Percentiles rank a stretch among this genome's conserved stretches.
These are phyloP conservation scores for Dichetophora obliterata DNA, from an alignment of 2,888 invertebrate genomes.

Conservation along the genomic window DNA sequence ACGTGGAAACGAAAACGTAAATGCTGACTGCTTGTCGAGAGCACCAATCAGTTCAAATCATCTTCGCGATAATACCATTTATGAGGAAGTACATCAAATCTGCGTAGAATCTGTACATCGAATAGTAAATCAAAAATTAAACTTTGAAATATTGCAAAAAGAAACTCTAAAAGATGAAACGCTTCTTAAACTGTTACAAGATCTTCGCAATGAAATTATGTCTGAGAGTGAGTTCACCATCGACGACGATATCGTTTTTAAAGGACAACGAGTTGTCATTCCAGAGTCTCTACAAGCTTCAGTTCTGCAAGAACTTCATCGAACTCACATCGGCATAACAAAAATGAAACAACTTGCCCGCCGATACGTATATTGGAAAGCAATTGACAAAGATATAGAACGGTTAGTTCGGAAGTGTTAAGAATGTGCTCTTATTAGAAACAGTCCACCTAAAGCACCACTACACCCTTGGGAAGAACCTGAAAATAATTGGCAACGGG, in stretches of 20 bases:
- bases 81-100: constrained; percentile 37
- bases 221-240: constrained; percentile 22
- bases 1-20: constrained; percentile 37
- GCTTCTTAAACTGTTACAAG: constrained; percentile 40
- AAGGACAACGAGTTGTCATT: constrained; percentile 48
- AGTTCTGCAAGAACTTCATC: constrained; percentile 52
- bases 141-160: constrained; percentile 21
- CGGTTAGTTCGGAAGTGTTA: constrained; percentile 49
- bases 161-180: constrained; percentile 37
- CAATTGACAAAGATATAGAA: constrained; percentile 58
- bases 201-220: constrained; percentile 28
- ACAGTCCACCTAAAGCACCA: constrained; percentile 34
- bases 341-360: constrained; percentile 58
- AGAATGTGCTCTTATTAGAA: constrained; percentile 44
- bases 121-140: neutral
- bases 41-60: constrained; percentile 33
- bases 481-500: no score
- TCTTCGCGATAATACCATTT: constrained; percentile 15
- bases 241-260: constrained; percentile 45
- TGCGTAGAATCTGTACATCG: constrained; percentile 43
- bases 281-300: constrained; percentile 42
- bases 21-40: constrained; percentile 45
- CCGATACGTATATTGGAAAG: constrained; percentile 56
- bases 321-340: constrained; percentile 54
- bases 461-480: constrained; percentile 44